Base-by-base conservation (phyloP, 1,140 invertebrate species). In the Leptinotarsa lineolata region DNA sequence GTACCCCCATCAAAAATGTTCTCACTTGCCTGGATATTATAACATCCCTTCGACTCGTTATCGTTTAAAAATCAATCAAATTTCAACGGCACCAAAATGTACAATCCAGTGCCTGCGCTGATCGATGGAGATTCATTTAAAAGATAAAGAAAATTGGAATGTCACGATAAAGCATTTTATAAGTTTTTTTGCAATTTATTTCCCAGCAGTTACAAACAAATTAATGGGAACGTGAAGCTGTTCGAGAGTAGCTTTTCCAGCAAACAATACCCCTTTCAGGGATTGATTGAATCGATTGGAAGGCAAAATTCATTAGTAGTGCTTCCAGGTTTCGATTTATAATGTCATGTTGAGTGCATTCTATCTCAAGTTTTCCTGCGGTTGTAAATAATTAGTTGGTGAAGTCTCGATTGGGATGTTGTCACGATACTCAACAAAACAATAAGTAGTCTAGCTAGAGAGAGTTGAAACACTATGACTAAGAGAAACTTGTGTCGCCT, bases 131-230 rank as follows among this genome's bases (percentile, higher is more conserved):
- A 54, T 54, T 54, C 15, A 54, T 54, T 54, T 18, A 6, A 4
- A 54, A 54, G 48, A 54, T 54, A 54, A 54, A 18, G 48, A 54
- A 54, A 54, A 54, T 54, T 54, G 48, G 48, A 54, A 54, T 54
- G 48, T 54, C 48, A 54, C 48, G 48, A 54, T 54, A 54, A 54
- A n/a, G 6, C 48, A 54, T 54, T 54, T 15, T 54, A 54, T 18
- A 54, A 54, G 48, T 54, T 54, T 54, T 39, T 39, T n/a, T 54
- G 48, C 48, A 54, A 54, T 18, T 54, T 15, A 54, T 54, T n/a
- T 54, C 16, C n/a, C n/a, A 54, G 48, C 48, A 54, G 48, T 54
- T 18, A 18, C 48, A 54, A 54, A 54, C 48, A 54, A 54, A 54
- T 18, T 16, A 54, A 54, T 54, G 16, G 48, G n/a, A 54, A 54